A percentile compares a stretch with the other conserved stretches of the same genome.
Conservation (phyloP, 2,797 vertebrate genomes). For the Artibeus jamaicensis region DNA sequence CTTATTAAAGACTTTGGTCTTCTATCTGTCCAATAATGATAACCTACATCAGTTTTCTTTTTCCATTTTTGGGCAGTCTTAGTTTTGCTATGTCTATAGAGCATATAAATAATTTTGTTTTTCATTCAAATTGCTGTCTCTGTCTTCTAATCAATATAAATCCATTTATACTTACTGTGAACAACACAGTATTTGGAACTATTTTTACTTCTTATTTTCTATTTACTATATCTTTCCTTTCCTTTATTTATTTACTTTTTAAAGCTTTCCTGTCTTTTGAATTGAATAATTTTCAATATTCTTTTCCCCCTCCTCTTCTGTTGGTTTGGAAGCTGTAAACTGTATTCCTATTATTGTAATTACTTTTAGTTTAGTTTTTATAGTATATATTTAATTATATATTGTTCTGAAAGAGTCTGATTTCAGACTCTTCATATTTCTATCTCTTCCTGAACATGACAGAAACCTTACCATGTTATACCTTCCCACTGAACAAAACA, state of each 20-base stretch:
- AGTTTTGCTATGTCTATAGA: neutral
- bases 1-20: neutral
- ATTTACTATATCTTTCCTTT: slow-evolving; percentile 29
- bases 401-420: slow-evolving; percentile 18
- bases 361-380: neutral
- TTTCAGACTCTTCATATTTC: slow-evolving; percentile 16
- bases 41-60: slow-evolving; percentile 19
- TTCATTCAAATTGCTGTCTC: slow-evolving; percentile 36
- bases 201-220: slow-evolving; percentile 44
- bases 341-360: slow-evolving; percentile 1
- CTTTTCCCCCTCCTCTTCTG: neutral
- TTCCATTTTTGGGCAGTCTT: slow-evolving; percentile 24
- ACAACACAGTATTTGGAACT: slow-evolving; percentile 33
- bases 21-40: neutral
- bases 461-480: neutral
- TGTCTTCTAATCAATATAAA: slow-evolving; percentile 40
- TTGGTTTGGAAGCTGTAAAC: slow-evolving; percentile 7
- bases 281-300: slow-evolving; percentile 17
- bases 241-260: neutral
- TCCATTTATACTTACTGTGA: slow-evolving; percentile 27
- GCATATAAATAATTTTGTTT: neutral
- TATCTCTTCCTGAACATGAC: neutral
- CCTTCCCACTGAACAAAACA: neutral
- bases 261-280: slow-evolving; percentile 15
- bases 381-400: slow-evolving; percentile 6